These are phyloP conservation scores for Bedellia somnulentella DNA, from an alignment of 2,888 invertebrate genomes.

Conservation along the genomic window DNA sequence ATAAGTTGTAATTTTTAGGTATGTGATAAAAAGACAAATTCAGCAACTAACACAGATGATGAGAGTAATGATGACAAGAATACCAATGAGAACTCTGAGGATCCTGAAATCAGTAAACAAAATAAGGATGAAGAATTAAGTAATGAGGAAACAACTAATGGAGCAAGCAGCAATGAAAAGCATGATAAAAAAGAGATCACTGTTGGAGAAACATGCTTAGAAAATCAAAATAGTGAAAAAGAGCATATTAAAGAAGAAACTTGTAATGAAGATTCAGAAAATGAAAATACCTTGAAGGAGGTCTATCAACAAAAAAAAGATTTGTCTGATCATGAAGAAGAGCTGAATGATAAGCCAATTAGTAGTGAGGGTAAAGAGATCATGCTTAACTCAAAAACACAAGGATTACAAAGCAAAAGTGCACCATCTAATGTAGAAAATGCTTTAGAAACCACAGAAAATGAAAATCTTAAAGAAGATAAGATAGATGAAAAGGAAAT, in stretches of 20 bases:
- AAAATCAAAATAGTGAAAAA: background rate
- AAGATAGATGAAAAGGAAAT: slow-evolving; percentile 4
- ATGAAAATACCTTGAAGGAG: slow-evolving; percentile 5
- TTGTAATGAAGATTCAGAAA: slow-evolving; percentile 7
- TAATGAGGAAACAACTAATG: slow-evolving; percentile 10
- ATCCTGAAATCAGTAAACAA: too few relatives aligned
- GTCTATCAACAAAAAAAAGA: too few relatives aligned
- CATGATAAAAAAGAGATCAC: background rate
- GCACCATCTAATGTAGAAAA: too few relatives aligned
- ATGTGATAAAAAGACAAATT: too few relatives aligned
- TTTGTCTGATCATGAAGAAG: too few relatives aligned
- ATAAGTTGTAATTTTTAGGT: too few relatives aligned
- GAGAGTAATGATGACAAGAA: too few relatives aligned
- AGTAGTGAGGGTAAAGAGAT: background rate
- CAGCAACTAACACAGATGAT: too few relatives aligned
- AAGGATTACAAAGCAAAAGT: too few relatives aligned
- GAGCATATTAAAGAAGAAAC: slow-evolving; percentile 1
- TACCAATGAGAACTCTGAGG: too few relatives aligned
- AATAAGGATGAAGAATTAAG: too few relatives aligned
- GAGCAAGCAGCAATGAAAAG: slow-evolving; percentile 6
- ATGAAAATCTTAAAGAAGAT: slow-evolving; percentile 5
- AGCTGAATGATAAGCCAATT: background rate
- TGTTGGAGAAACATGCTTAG: background rate
- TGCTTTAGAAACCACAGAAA: background rate
- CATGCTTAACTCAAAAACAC: too few relatives aligned